Conservation (phyloP, 2,113 vertebrate genomes). For the Zeus faber region DNA sequence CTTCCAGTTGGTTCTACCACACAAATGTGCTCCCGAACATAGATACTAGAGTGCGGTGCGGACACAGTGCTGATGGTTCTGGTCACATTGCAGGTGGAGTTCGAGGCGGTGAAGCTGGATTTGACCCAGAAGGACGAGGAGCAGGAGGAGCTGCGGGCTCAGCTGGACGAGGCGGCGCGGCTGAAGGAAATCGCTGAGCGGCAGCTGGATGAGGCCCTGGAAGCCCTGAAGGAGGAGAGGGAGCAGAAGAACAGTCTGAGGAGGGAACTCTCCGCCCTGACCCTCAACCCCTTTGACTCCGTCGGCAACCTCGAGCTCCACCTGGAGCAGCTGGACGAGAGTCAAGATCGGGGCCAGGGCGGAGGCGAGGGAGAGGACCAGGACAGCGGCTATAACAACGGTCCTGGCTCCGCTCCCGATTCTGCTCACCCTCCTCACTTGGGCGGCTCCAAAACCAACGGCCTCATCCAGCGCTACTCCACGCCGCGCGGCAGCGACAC, state of each 20-base stretch:
- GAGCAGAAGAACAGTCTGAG: conserved; percentile 82
- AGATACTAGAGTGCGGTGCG: too few relatives aligned
- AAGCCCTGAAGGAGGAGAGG: conserved; percentile 80
- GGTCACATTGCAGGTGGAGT: conserved; percentile 71
- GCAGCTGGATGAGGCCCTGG: conserved; percentile 82
- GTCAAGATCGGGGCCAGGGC: conserved; percentile 55
- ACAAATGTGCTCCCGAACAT: too few relatives aligned
- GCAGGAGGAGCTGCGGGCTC: conserved; percentile 68
- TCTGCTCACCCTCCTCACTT: conserved; percentile 57
- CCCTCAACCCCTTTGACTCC: conserved; percentile 72
- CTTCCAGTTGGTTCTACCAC: too few relatives aligned
- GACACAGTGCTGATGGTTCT: background rate
- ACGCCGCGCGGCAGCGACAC: conserved; percentile 69
- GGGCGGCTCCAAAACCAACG: conserved; percentile 65
- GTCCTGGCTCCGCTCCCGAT: conserved; percentile 55
- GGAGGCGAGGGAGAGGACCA: conserved; percentile 65
- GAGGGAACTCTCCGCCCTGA: conserved; percentile 71
- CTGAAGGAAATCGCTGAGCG: conserved; percentile 76
- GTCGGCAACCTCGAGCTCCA: conserved; percentile 74
- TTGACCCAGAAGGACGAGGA: conserved; percentile 79
- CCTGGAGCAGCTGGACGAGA: conserved; percentile 72
- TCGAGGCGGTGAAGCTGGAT: conserved; percentile 80
- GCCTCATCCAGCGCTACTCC: conserved; percentile 64
- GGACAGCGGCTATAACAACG: conserved; percentile 75
- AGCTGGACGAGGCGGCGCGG: conserved; percentile 74